Base-by-base conservation (phyloP, 2,797 vertebrate genomes). In the Coregonus ussuriensis region DNA sequence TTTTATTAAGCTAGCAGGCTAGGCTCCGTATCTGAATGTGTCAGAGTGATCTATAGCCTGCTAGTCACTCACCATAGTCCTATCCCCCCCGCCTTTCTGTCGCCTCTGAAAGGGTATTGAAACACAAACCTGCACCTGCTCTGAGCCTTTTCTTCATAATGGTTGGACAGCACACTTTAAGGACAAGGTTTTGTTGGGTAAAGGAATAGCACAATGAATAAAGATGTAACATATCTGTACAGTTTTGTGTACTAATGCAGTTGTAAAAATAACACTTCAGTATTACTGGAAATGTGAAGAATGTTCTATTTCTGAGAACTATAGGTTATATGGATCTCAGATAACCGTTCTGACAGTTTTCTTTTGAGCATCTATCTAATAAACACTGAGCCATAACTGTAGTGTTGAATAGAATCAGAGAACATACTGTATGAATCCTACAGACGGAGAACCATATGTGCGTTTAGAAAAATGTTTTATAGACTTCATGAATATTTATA, bases 31-130 rank as follows among this genome's bases (percentile, higher is more conserved):
- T 87, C 87, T 78, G 84, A 74, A 75, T 76, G 51, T 85, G 85
- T 86, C 84, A 85, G 69, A 82, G 79, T 88, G 81, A 87, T 89
- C 80, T 83, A 83, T 86, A 80, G 82, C 83, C 72, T 52, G 69
- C 37, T 67, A 81, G 63, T 82, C 80, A 82, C 81, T 79, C 77
- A 79, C 69, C 69, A 70, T 37, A 13, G 74, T 25, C 25, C 25
- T 25, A 25, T 69, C 41, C 35, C 54, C 75, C 13, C 56, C 18
- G 25, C 41, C 63, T 25, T 25, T 63, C 59, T 21, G 59, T 63
- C 1, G 59, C 9, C 59, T 63, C 59, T 29, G 59, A 25, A 63
- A 63, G 59, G 59, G 29, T 41, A 67, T 25, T 63, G 66, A 67
- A 29, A 74, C 72, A 37, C 33, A 74, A 33, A 37, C 72, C 18